Percentiles rank a stretch among this genome's conserved stretches.
phyloP scores from a whole-genome alignment of 2,113 vertebrate species.

The Lophochroa leadbeateri region DNA sequence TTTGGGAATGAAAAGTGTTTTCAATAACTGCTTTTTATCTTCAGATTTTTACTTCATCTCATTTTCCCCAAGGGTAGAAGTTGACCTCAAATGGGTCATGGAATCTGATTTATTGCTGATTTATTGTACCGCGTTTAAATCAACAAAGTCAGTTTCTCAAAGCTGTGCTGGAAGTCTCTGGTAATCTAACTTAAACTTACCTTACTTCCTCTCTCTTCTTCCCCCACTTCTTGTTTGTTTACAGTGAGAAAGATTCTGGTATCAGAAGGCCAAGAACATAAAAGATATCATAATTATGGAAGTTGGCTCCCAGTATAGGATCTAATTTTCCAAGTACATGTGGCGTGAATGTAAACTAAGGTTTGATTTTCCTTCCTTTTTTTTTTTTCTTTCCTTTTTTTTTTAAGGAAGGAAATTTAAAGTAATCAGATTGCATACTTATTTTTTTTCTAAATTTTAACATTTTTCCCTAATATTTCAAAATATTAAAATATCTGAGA shows the following conservation, averaged over 20 bases:
- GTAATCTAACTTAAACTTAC: neutral
- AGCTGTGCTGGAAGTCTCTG: neutral
- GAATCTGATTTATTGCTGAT: constrained; percentile 33
- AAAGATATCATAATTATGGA: neutral
- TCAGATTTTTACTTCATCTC: constrained; percentile 26
- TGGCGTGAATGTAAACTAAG: neutral
- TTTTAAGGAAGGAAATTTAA: neutral
- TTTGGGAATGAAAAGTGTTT: constrained; percentile 15
- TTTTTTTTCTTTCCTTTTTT: too few species aligned
- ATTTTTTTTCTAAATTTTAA: neutral
- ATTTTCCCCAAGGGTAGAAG: constrained; percentile 11
- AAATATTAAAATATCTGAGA: neutral
- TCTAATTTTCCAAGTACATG: neutral
- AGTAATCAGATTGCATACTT: too few species aligned
- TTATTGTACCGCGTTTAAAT: constrained; percentile 37
- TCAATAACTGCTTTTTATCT: constrained; percentile 40
- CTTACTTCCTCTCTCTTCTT: neutral
- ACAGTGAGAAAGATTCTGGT: neutral
- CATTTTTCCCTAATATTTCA: neutral
- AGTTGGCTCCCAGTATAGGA: neutral
- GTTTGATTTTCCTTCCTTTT: accelerated
- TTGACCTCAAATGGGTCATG: neutral
- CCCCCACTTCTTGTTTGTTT: neutral
- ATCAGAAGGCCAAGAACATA: neutral
- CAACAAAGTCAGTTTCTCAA: constrained; percentile 23